A percentile compares a stretch with the other conserved stretches of the same genome.
These are phyloP conservation scores for Caretta caretta DNA, from an alignment of 2,113 vertebrate species.

Conservation along the genomic window DNA sequence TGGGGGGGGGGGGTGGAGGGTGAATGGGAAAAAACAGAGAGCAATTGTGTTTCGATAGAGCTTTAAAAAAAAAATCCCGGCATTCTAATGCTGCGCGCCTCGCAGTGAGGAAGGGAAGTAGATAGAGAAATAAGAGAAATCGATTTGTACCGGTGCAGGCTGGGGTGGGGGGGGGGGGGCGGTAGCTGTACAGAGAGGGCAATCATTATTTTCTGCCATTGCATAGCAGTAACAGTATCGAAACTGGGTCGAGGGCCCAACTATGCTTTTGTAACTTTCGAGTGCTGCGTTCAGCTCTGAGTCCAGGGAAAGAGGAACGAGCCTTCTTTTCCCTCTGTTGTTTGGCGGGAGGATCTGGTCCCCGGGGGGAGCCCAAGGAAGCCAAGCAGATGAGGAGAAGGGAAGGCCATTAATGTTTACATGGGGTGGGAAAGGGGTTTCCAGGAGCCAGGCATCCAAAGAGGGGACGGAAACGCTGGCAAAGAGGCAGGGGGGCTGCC, in stretches of 20 bases:
- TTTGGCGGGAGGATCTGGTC: not conserved
- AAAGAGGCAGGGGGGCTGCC: not conserved
- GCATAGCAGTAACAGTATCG: constrained; percentile 69
- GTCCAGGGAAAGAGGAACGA: not conserved
- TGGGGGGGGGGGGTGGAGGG: constrained; percentile 25
- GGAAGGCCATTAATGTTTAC: not conserved
- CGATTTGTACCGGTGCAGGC: constrained; percentile 24
- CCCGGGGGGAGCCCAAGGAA: not conserved
- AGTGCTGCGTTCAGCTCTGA: constrained; percentile 81
- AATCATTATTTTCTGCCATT: constrained; percentile 78
- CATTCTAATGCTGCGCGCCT: not conserved
- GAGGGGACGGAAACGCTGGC: not conserved
- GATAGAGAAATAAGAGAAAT: not conserved
- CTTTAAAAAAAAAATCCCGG: not conserved
- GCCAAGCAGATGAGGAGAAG: not conserved
- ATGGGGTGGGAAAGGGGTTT: not conserved
- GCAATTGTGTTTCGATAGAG: not conserved
- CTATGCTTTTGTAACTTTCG: constrained; percentile 84
- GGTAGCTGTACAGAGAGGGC: constrained; percentile 45
- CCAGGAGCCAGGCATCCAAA: not conserved
- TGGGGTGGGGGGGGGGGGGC: constrained; percentile 1
- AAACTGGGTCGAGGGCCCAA: constrained; percentile 31
- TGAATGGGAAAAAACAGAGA: not conserved
- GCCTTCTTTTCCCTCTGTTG: constrained; percentile 42
- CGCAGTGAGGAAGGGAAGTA: not conserved